Conservation (phyloP, 2,113 vertebrate species). For the Piprites chloris region DNA sequence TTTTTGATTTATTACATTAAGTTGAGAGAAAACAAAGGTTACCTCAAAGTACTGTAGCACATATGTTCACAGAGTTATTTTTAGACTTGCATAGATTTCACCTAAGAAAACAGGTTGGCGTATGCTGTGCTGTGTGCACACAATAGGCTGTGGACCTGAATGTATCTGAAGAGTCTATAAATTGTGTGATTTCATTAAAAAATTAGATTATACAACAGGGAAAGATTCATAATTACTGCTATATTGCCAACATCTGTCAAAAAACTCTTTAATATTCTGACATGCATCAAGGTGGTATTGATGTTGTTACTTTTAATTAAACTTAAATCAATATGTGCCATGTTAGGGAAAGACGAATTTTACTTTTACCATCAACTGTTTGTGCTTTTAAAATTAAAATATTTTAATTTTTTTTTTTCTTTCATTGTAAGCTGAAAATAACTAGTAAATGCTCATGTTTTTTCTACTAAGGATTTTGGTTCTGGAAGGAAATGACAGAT, state of each 20-base stretch:
- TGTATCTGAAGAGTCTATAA: background rate
- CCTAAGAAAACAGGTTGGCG: background rate
- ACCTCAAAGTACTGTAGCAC: background rate
- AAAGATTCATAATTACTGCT: constrained; percentile 26
- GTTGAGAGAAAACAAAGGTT: constrained; percentile 29
- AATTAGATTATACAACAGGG: background rate
- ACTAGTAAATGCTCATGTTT: background rate
- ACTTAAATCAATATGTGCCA: background rate
- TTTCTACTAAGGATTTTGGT: background rate
- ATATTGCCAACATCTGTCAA: constrained; percentile 1
- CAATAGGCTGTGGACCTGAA: background rate
- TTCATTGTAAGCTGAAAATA: background rate
- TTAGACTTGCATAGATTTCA: constrained; percentile 7
- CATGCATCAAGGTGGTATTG: background rate
- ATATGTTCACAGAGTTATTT: constrained; percentile 54
- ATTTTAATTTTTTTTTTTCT: background rate
- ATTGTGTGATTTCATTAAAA: background rate
- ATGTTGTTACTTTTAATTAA: constrained; percentile 13
- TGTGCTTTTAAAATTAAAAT: background rate
- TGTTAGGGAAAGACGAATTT: background rate
- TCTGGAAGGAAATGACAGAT: background rate
- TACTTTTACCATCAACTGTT: background rate
- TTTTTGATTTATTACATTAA: constrained; percentile 53
- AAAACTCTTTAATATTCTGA: constrained; percentile 4
- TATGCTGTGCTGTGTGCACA: background rate